phyloP scores from a whole-genome alignment of 2,113 vertebrate genomes.

The Poeciliopsis retropinna region DNA sequence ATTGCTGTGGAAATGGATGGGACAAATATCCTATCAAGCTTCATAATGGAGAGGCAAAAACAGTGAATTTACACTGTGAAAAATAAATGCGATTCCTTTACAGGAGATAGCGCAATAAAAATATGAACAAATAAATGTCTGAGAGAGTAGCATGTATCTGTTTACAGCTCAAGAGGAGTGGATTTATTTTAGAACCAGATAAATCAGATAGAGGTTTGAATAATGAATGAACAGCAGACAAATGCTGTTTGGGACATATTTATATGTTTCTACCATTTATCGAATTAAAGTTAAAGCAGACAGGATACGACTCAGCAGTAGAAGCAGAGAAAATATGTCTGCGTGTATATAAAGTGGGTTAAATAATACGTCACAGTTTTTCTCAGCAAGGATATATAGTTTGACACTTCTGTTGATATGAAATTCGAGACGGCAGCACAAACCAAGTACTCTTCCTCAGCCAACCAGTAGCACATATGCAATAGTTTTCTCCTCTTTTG shows the following conservation, averaged over 20 bases:
- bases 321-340: neutral
- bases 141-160: slow-evolving; percentile 45
- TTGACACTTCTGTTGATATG: too few relatives aligned
- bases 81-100: slow-evolving; percentile 42
- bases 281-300: slow-evolving; percentile 45
- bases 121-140: slow-evolving; percentile 52
- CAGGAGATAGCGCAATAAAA: slow-evolving; percentile 36
- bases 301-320: slow-evolving; percentile 22
- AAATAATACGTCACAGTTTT: too few relatives aligned
- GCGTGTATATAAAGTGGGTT: neutral
- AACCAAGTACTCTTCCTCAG: too few relatives aligned
- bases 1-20: slow-evolving; percentile 52
- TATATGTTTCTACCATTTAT: slow-evolving; percentile 40
- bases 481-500: too few relatives aligned
- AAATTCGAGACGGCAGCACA: too few relatives aligned
- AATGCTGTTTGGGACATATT: slow-evolving; percentile 39
- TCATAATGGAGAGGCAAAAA: slow-evolving; percentile 25
- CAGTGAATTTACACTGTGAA: slow-evolving; percentile 16
- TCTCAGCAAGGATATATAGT: too few relatives aligned
- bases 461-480: too few relatives aligned
- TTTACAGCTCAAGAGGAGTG: slow-evolving; percentile 59
- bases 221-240: slow-evolving; percentile 63
- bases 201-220: slow-evolving; percentile 54
- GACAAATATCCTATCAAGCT: slow-evolving; percentile 24
- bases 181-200: slow-evolving; percentile 55